Evolutionary conservation across 2,113 vertebrate genomes (phyloP), one percentile per base, ranked within the genome.

Genomic region (Pelvicachromis taeniatus): DNA sequence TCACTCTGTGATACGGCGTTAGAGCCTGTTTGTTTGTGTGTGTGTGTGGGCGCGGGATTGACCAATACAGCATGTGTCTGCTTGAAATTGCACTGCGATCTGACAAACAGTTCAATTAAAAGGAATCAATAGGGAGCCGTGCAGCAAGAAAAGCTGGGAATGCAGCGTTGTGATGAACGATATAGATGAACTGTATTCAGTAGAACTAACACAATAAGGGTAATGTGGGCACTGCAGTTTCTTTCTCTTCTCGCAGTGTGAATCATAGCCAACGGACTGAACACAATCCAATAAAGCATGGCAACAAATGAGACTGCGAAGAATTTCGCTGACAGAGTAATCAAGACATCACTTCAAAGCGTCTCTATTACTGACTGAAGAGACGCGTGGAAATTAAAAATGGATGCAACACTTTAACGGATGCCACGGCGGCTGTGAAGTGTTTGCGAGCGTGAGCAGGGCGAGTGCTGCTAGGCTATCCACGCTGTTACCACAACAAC

Each of bases 401-500:
- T n/a, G 33, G n/a, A 77, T 87, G 56, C 59, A 80, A 50, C 68
- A 75, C 19, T 54, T 70, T 33, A 81, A 87, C 38, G 40, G 68
- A n/a, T 42, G n/a, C 75, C 16, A 52, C 10, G 17, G 45, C 4
- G 6, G 45, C 26, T 75, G 45, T 75, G 68, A 75, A 75, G 42
- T 8, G 68, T 75, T 75, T 31, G 81, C 55, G 19, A 26, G 48
- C 31, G 58, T 68, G 65, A 42, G 73, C 29, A 63, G 83, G 45
- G 29, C 40, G 70, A 77, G 42, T 78, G 80, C 86, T 79, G 58
- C 82, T 58, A 85, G 85, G 84, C 80, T 85, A 56, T 48, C 45
- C 40, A 53, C 55, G 50, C 83, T 21, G 85, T 91, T 91, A 79
- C 85, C 88, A 91, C 87, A 90, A 88, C 90, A 91, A 89, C 85